Conservation (phyloP, 2,888 invertebrate genomes). For the Synanthedon vespiformis region DNA sequence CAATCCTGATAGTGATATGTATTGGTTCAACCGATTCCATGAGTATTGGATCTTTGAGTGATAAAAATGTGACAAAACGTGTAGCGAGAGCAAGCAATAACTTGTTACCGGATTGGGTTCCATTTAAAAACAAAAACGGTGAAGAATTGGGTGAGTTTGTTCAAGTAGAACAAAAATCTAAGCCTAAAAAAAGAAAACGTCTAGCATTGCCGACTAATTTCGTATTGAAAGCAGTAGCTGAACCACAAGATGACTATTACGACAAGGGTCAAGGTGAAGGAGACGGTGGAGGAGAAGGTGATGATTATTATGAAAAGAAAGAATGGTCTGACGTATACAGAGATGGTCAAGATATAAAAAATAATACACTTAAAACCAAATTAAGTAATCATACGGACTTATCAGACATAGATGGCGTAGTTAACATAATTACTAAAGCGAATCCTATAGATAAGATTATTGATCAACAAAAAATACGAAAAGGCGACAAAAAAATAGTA, state of each 20-base stretch:
- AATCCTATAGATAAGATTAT: constrained; percentile 18
- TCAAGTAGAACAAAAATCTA: constrained; percentile 30
- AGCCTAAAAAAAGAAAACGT: constrained; percentile 40
- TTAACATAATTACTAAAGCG: constrained; percentile 35
- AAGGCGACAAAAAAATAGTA: neutral
- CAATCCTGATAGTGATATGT: neutral
- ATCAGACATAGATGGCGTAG: constrained; percentile 50
- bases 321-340: constrained; percentile 50
- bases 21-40: constrained; percentile 25
- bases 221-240: constrained; percentile 38
- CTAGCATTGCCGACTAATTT: constrained; percentile 49
- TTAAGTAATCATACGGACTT: constrained; percentile 23
- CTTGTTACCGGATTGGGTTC: constrained; percentile 60
- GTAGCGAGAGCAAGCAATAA: constrained; percentile 20
- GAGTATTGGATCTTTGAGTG: constrained; percentile 34
- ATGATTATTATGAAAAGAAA: constrained; percentile 52
- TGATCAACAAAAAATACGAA: constrained; percentile 9
- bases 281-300: constrained; percentile 39
- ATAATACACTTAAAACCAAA: constrained; percentile 5
- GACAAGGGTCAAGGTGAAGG: constrained; percentile 43
- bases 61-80: constrained; percentile 38
- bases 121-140: constrained; percentile 54
- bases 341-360: constrained; percentile 14
- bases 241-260: constrained; percentile 42
- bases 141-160: constrained; percentile 48